Percentiles rank a stretch among this genome's conserved stretches.
Conservation (phyloP, 2,888 invertebrate genomes). For the Sphaerophoria taeniata region DNA sequence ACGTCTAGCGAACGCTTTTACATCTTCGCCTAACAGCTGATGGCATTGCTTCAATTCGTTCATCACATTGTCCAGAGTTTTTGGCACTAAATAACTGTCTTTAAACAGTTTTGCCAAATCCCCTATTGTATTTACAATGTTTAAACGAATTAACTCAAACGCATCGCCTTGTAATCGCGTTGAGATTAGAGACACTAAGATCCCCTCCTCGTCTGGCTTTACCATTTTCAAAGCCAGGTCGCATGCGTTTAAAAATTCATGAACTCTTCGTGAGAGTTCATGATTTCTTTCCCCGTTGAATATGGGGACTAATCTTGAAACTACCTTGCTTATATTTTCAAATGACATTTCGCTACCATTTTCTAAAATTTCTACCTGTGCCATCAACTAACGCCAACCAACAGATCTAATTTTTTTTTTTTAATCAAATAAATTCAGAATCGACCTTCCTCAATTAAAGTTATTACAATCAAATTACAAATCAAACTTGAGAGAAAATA, state of each 20-base stretch:
- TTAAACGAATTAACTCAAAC: conserved; percentile 1
- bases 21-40: not conserved
- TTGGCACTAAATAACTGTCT: conserved; percentile 7
- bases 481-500: no score
- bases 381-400: not conserved
- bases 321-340: not conserved
- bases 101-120: conserved; percentile 3
- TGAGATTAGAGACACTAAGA: conserved; percentile 1
- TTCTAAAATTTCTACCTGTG: not conserved
- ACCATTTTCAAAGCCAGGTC: conserved; percentile 7
- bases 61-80: conserved; percentile 1
- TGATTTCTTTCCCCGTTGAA: not conserved
- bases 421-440: no score
- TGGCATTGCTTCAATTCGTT: conserved; percentile 1
- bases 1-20: conserved; percentile 4
- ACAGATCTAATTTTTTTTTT: not conserved
- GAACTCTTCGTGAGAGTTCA: conserved; percentile 8
- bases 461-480: no score
- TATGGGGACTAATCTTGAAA: conserved; percentile 10
- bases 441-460: no score
- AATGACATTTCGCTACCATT: not conserved
- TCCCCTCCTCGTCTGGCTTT: not conserved
- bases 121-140: not conserved
- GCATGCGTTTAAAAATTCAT: not conserved
- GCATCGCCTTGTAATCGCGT: not conserved